Evolutionary conservation across 2,113 vertebrate genomes (phyloP).

Genomic region (Rhadina sibilatrix): DNA sequence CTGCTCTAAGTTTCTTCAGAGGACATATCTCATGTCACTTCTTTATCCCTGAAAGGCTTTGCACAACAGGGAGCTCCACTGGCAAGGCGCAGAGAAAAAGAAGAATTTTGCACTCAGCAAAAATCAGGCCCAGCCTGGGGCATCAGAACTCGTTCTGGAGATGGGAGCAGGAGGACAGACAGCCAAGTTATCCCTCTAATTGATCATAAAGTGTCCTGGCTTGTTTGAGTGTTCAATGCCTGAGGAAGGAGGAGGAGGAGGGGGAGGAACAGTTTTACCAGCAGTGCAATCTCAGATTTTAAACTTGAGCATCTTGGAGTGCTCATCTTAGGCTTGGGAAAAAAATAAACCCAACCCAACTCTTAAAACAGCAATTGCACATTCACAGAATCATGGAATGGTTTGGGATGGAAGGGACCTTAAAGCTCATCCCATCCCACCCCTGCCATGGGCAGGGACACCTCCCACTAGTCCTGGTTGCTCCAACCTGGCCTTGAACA

Average conservation of each 20-base stretch:
- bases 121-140: conserved; percentile 12
- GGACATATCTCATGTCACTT: background rate
- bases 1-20: background rate
- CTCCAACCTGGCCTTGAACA: background rate
- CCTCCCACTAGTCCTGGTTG: rapidly evolving
- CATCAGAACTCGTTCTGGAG: conserved; percentile 29
- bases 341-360: background rate
- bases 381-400: background rate
- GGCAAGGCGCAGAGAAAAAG: background rate
- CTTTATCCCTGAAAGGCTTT: conserved; percentile 14
- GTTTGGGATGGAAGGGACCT: background rate
- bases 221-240: conserved; percentile 6
- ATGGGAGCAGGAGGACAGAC: background rate
- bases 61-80: background rate
- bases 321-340: background rate
- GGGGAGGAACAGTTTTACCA: background rate
- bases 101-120: conserved; percentile 40
- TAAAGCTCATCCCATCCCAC: background rate
- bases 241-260: conserved; percentile 7
- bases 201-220: conserved; percentile 2
- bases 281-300: background rate
- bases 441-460: background rate
- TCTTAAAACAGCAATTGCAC: background rate
- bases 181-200: conserved; percentile 18
- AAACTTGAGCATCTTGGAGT: background rate